Base-by-base conservation (phyloP, 2,113 vertebrate genomes). In the Acrocephalus arundinaceus region DNA sequence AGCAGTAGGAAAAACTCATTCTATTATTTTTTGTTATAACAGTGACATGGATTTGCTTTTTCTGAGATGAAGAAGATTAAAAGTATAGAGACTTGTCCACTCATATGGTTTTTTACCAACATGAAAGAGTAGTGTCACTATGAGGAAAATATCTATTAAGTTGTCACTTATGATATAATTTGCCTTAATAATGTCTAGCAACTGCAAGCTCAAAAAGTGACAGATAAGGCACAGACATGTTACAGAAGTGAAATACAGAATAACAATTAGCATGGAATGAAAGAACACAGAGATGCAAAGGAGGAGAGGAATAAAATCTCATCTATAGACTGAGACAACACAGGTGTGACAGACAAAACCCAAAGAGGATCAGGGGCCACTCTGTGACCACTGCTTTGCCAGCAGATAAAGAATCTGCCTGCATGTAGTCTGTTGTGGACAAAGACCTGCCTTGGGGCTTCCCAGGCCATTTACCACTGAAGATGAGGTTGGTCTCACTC, bases 131-230 rank as follows among this genome's bases (percentile, higher is more conserved):
- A 83, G 49, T 66, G 3, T 73, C 87, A 88, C 30, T 45, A 80
- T 88, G 57, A 94, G 80, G 83, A 94, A 96, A 95, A 92, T 54
- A 79, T 57, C 84, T 95, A 95, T 96, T 97, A 96, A 93, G 43
- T 61, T 97, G 91, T 94, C 97, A 94, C 87, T 95, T 90, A 87
- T 49, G 33, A 59, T 89, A 95, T 54, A 87, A 94, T 96, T 95
- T 95, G 84, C 85, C 49, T 96, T 82, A 91, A 87, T 55, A 55
- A 71, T 15, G 11, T 90, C 85, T 84, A 85, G 92, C 84, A 90
- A 96, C 66, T 92, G 68, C 67, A 71, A 83, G 66, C 74, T 62
- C 4, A 82, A 70, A 59, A 90, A 86, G 67, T 91, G 96, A 95
- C 74, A 96, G 87, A 66, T 41, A 93, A 94, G 4, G 22, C 89